Conservation (phyloP, 1,140 invertebrate genomes). For the Cephus cinctus region DNA sequence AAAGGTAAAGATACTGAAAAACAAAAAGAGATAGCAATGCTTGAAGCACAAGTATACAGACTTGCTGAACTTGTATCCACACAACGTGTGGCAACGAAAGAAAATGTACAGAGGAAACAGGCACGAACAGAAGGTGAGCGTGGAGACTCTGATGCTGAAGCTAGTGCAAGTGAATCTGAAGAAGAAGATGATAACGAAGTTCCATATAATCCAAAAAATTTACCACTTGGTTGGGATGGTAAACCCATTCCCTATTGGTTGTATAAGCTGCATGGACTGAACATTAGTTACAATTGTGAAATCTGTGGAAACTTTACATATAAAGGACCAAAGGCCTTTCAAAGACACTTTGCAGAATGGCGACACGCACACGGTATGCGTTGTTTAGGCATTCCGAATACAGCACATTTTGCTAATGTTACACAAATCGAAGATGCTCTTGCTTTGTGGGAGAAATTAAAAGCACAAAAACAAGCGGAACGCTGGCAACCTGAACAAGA, state of each 20-base stretch:
- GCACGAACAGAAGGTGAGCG: slow-evolving; percentile 93
- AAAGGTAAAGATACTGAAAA: slow-evolving; percentile 69
- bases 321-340: slow-evolving; percentile 99
- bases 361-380: slow-evolving; percentile 99
- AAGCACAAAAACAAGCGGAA: slow-evolving; percentile 91
- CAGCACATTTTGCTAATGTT: slow-evolving; percentile 99
- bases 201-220: slow-evolving; percentile 98
- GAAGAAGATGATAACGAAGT: slow-evolving; percentile 91
- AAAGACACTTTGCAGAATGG: slow-evolving; percentile 99
- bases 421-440: slow-evolving; percentile 99
- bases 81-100: slow-evolving; percentile 88
- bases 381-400: slow-evolving; percentile 98
- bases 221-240: slow-evolving; percentile 99
- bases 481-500: slow-evolving; percentile 95
- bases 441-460: slow-evolving; percentile 96
- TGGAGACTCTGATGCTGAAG: slow-evolving; percentile 90
- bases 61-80: slow-evolving; percentile 79
- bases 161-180: slow-evolving; percentile 79
- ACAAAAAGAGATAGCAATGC: slow-evolving; percentile 77
- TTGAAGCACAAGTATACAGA: slow-evolving; percentile 89
- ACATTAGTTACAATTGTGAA: slow-evolving; percentile 99
- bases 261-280: slow-evolving; percentile 98
- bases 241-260: slow-evolving; percentile 99
- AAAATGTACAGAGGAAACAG: slow-evolving; percentile 98
- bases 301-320: slow-evolving; percentile 99